Conservation (phyloP, 2,888 invertebrate genomes). For the Philhelius pedissequus region DNA sequence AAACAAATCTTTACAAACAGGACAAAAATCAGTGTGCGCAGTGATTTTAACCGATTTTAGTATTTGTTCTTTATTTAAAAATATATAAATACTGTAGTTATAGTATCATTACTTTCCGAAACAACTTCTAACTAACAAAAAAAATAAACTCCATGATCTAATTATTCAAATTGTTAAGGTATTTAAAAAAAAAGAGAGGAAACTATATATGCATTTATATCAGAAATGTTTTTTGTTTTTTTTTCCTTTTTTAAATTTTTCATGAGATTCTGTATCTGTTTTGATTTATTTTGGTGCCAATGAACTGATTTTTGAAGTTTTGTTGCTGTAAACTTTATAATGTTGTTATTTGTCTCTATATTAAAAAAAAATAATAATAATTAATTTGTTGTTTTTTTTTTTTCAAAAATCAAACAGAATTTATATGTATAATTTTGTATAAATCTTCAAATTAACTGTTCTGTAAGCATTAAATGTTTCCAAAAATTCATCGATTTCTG, state of each 20-base stretch:
- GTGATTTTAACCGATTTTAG: constrained; percentile 50
- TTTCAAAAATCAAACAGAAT: constrained; percentile 52
- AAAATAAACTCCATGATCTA: constrained; percentile 34
- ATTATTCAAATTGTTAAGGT: constrained; percentile 7
- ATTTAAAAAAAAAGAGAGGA: background rate
- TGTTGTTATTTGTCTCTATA: constrained; percentile 50
- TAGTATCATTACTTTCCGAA: background rate
- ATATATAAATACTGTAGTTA: background rate
- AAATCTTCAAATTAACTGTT: constrained; percentile 50
- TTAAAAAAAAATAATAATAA: background rate
- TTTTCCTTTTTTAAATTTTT: no score
- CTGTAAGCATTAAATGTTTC: constrained; percentile 61
- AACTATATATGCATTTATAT: constrained; percentile 2
- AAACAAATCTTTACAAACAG: constrained; percentile 66
- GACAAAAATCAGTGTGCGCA: constrained; percentile 71
- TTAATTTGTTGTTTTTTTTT: constrained; percentile 20
- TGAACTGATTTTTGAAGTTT: constrained; percentile 71
- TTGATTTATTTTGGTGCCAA: constrained; percentile 61
- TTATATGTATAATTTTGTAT: constrained; percentile 32
- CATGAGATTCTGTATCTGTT: constrained; percentile 24
- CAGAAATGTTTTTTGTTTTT: constrained; percentile 13
- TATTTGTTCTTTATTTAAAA: constrained; percentile 27
- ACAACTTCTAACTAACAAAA: constrained; percentile 19
- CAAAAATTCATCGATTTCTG: constrained; percentile 75
- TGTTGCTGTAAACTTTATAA: constrained; percentile 37